Base-by-base conservation (phyloP, 2,113 vertebrate genomes). In the Alces alces region DNA sequence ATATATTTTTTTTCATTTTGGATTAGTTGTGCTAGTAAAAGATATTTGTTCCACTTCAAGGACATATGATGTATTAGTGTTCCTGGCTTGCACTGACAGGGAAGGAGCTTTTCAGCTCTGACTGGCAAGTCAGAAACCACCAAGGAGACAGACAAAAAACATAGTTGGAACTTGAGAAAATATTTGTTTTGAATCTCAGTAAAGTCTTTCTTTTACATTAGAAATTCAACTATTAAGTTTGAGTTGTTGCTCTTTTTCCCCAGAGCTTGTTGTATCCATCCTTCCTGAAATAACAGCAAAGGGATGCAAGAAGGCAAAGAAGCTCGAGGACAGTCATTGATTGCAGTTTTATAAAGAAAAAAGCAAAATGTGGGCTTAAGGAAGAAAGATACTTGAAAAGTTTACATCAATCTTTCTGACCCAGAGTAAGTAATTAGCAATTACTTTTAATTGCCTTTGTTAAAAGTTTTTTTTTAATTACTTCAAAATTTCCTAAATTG, bases 41-140 rank as follows among this genome's bases (percentile, higher is more conserved):
- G 28, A 80, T 93, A 52, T 93, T 96, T 95, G 87, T 86, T 95
- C 84, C 17, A 52, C 79, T 96, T 83, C 52, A 89, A 91, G 97
- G 39, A 50, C 78, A 73, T 89, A 95, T 79, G 96, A 96, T 97
- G 28, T 84, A 79, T 97, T 86, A 64, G 33, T 33, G 7, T 64
- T 96, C 83, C 47, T 52, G 30, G 55, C 73, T 61, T 89, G 73
- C 39, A 39, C 16, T 89, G 96, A 88, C 8, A 83, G 91, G 78
- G 27, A 95, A 91, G 78, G 60, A 36, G 39, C 52, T 86, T 86
- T 96, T 86, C 47, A 50, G 52, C 57, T 94, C 54, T 90, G 93
- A 52, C 50, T 76, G 76, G 94, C 87, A 94, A 89, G 90, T 76
- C 82, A 52, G 78, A 97, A 94, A 86, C 25, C 79, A 82, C 66